A percentile compares a stretch with the other conserved stretches of the same genome.
Conservation (phyloP, 2,113 vertebrate species). For the Pseudorhombus dupliciocellatus region DNA sequence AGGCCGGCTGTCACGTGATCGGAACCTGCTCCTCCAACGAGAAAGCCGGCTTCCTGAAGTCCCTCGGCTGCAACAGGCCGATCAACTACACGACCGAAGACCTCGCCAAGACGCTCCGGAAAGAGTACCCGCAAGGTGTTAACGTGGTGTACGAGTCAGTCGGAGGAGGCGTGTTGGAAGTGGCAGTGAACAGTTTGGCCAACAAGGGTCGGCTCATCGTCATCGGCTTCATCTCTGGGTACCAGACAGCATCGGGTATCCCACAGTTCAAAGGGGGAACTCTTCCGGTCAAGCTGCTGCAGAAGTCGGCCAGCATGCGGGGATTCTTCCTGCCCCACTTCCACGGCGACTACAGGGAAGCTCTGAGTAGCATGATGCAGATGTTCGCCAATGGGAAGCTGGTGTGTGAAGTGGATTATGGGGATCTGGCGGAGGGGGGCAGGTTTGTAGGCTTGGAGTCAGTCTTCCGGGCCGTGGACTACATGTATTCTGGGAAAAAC, state of each 20-base stretch:
- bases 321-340: slow-evolving; percentile 94
- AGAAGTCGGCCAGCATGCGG: slow-evolving; percentile 88
- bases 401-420: slow-evolving; percentile 88
- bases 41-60: slow-evolving; percentile 89
- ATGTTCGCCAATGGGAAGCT: slow-evolving; percentile 85
- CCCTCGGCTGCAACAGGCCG: slow-evolving; percentile 87
- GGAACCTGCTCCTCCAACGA: slow-evolving; percentile 91
- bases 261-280: slow-evolving; percentile 79
- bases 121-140: slow-evolving; percentile 85
- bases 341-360: slow-evolving; percentile 81
- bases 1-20: slow-evolving; percentile 89
- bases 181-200: slow-evolving; percentile 85
- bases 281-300: slow-evolving; percentile 87
- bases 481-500: slow-evolving; percentile 93
- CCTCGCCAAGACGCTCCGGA: slow-evolving; percentile 80
- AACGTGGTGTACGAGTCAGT: slow-evolving; percentile 93
- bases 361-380: slow-evolving; percentile 85
- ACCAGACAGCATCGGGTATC: slow-evolving; percentile 86
- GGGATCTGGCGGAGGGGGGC: slow-evolving; percentile 83
- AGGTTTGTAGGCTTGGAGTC: slow-evolving; percentile 90
- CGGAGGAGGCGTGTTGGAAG: slow-evolving; percentile 87
- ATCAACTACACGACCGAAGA: slow-evolving; percentile 89
- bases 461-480: slow-evolving; percentile 89
- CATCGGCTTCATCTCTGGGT: slow-evolving; percentile 91
- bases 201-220: slow-evolving; percentile 87